A percentile compares a stretch with the other conserved stretches of the same genome.
Evolutionary conservation across 1,140 invertebrate species (phyloP).

Genomic region (Cyrtorhinus lividipennis): DNA sequence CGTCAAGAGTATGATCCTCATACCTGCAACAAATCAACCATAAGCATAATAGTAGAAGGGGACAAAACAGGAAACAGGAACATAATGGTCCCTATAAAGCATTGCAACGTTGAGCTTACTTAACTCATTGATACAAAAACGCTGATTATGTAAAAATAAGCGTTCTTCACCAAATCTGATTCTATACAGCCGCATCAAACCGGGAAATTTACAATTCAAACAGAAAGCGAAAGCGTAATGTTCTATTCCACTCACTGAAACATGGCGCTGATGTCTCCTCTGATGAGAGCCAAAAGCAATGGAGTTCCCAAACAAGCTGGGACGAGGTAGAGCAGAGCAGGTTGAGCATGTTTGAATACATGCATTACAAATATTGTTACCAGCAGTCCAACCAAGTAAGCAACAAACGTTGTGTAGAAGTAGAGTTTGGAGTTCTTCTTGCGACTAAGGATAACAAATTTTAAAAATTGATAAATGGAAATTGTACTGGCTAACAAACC

Average conservation of each 20-base stretch:
- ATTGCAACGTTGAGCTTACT: no score
- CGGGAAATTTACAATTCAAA: background rate
- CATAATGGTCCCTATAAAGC: background rate
- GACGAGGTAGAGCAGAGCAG: slow-evolving; percentile 92
- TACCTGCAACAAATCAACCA: slow-evolving; percentile 17
- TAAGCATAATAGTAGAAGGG: background rate
- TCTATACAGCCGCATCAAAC: background rate
- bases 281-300: slow-evolving; percentile 65
- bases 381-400: slow-evolving; percentile 86
- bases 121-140: no score
- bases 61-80: background rate
- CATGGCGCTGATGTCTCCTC: slow-evolving; percentile 79
- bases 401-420: slow-evolving; percentile 85
- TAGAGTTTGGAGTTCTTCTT: slow-evolving; percentile 78
- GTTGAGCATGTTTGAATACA: slow-evolving; percentile 97
- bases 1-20: slow-evolving; percentile 22
- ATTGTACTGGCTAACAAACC: background rate
- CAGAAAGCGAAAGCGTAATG: no score
- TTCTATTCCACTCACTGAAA: slow-evolving; percentile 69
- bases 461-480: background rate
- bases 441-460: slow-evolving; percentile 42
- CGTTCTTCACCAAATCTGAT: no score
- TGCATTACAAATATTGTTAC: slow-evolving; percentile 97
- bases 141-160: no score
- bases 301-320: slow-evolving; percentile 89